phyloP scores from a whole-genome alignment of 2,113 vertebrate species.

The Anarhynchus alexandrinus region DNA sequence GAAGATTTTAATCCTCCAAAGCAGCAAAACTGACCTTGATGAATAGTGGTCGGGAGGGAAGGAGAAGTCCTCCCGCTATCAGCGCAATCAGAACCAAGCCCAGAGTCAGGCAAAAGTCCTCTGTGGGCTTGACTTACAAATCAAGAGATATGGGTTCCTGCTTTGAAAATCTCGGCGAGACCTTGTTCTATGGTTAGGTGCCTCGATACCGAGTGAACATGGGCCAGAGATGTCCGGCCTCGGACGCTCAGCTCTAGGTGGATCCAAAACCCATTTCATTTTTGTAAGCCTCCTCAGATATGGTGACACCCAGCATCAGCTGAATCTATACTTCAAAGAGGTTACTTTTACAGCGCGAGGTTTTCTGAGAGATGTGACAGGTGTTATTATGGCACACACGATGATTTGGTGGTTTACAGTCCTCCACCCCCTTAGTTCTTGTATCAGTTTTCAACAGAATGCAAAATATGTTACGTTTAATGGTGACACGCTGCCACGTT shows the following conservation, averaged over 20 bases:
- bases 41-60: not conserved
- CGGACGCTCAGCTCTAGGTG: not conserved
- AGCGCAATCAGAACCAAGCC: not conserved
- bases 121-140: not conserved
- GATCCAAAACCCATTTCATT: not conserved
- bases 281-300: not conserved
- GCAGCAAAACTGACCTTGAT: not conserved
- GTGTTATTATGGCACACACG: accelerated
- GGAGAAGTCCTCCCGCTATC: not conserved
- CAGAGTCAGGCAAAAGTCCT: not conserved
- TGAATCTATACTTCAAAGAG: not conserved
- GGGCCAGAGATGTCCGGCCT: not conserved
- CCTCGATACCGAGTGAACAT: not conserved
- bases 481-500: not conserved
- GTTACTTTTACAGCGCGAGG: not conserved
- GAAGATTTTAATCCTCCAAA: not conserved
- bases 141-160: not conserved
- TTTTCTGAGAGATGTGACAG: not conserved
- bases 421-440: not conserved
- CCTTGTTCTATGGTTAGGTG: not conserved
- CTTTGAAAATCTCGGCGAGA: not conserved
- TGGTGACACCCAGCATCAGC: not conserved
- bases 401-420: not conserved
- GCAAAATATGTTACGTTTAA: accelerated
- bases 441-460: not conserved